phyloP scores from a whole-genome alignment of 2,797 vertebrate species.

The Phalloptychus januarius region DNA sequence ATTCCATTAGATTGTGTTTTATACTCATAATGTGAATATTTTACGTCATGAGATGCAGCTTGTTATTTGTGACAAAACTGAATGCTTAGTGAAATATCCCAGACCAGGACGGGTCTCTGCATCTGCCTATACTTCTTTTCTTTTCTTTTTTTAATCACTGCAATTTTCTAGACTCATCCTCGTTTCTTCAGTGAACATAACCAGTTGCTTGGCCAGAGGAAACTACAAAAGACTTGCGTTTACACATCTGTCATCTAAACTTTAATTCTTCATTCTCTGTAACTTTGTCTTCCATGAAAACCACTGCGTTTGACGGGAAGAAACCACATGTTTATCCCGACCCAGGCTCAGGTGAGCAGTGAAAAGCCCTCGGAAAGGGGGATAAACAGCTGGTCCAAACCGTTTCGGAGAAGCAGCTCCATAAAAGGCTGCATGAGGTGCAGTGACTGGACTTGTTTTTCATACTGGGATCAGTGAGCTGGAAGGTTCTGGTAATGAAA shows the following conservation, averaged over 20 bases:
- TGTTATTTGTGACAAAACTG: neutral
- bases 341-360: slow-evolving; percentile 13
- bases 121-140: neutral
- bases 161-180: neutral
- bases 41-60: neutral
- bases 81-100: neutral
- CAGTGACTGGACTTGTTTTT: slow-evolving; percentile 11
- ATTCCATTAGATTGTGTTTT: neutral
- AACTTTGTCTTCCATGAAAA: neutral
- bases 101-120: too few species aligned
- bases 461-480: slow-evolving; percentile 28
- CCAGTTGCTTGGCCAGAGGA: neutral
- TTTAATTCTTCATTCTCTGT: neutral
- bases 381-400: slow-evolving; percentile 9
- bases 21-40: neutral
- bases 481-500: slow-evolving; percentile 35
- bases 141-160: neutral
- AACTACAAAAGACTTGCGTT: slow-evolving; percentile 4
- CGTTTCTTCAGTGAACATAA: neutral
- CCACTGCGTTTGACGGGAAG: neutral
- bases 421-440: slow-evolving; percentile 53
- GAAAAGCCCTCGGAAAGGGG: slow-evolving; percentile 23
- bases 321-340: neutral
- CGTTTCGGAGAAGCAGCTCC: slow-evolving; percentile 32
- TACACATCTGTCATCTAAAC: neutral